Percentiles rank a stretch among this genome's conserved stretches.
Conservation (phyloP, 2,113 vertebrate species). For the Hucho hucho region DNA sequence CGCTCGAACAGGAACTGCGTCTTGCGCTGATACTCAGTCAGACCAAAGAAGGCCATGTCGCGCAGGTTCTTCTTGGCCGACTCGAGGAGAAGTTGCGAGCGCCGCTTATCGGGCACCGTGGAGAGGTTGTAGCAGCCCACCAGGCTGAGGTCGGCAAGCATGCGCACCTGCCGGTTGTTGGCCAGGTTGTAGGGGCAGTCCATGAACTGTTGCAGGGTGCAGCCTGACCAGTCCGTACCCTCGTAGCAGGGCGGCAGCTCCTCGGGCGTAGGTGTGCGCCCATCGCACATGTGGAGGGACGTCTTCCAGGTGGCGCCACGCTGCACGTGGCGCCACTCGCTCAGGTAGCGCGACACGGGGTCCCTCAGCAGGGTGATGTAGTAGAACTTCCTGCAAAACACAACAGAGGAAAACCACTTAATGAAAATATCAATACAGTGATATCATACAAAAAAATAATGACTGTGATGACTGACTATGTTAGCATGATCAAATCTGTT, state of each 20-base stretch:
- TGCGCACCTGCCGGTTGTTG: constrained; percentile 97
- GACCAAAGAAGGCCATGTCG: constrained; percentile 99
- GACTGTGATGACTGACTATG: too few relatives aligned
- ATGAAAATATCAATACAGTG: too few relatives aligned
- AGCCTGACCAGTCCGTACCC: constrained; percentile 96
- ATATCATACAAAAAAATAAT: not conserved
- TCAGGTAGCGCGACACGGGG: constrained; percentile 96
- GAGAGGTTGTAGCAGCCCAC: constrained; percentile 99
- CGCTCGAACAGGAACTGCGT: constrained; percentile 98
- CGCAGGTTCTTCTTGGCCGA: constrained; percentile 97
- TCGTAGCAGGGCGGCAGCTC: constrained; percentile 97
- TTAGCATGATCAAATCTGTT: too few relatives aligned
- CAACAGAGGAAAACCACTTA: not conserved
- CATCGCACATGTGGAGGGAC: constrained; percentile 97
- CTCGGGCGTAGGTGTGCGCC: constrained; percentile 92
- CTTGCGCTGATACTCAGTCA: constrained; percentile 98
- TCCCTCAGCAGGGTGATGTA: constrained; percentile 97
- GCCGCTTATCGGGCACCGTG: constrained; percentile 91
- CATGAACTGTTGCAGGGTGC: constrained; percentile 98
- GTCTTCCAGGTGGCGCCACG: constrained; percentile 98
- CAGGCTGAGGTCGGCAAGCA: constrained; percentile 95
- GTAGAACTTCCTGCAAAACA: constrained; percentile 88
- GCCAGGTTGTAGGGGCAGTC: constrained; percentile 97
- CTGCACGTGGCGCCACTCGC: constrained; percentile 97
- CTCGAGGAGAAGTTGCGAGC: constrained; percentile 92